A percentile compares a stretch with the other conserved stretches of the same genome.
Evolutionary conservation across 2,113 vertebrate genomes (phyloP).

Genomic region (Alligator sinensis): DNA sequence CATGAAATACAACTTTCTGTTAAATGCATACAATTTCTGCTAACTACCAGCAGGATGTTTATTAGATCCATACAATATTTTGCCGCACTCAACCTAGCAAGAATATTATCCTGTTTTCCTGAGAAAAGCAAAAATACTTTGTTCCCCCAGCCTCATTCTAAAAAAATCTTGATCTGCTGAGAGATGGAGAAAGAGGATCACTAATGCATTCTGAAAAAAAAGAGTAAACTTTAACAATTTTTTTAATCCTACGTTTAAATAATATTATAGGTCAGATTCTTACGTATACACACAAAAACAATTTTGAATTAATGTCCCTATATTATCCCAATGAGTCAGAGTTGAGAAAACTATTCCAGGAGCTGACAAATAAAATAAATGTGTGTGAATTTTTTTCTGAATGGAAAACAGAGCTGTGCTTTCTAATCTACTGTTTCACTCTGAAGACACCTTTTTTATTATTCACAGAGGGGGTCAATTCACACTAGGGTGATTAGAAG

Average conservation of each 20-base stretch:
- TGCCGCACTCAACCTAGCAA: accelerated
- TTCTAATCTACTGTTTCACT: background rate
- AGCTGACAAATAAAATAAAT: background rate
- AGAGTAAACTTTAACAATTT: background rate
- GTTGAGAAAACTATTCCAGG: too few relatives aligned
- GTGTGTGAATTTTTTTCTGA: background rate
- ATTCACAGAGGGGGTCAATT: accelerated
- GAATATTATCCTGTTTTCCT: background rate
- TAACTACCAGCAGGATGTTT: background rate
- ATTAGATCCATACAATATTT: background rate
- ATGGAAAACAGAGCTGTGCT: background rate
- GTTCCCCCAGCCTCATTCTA: background rate
- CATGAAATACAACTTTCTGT: background rate
- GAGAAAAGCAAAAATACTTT: background rate
- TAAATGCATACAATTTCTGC: background rate
- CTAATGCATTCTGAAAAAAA: background rate
- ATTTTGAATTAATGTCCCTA: background rate
- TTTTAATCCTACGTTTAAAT: background rate
- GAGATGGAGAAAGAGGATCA: background rate
- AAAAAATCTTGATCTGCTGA: background rate
- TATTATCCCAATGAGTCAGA: too few relatives aligned
- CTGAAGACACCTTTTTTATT: background rate
- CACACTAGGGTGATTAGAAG: background rate
- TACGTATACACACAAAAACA: background rate
- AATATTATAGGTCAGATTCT: background rate